Evolutionary conservation across 1,140 invertebrate species (phyloP).

Genomic region (Saccostrea echinata): DNA sequence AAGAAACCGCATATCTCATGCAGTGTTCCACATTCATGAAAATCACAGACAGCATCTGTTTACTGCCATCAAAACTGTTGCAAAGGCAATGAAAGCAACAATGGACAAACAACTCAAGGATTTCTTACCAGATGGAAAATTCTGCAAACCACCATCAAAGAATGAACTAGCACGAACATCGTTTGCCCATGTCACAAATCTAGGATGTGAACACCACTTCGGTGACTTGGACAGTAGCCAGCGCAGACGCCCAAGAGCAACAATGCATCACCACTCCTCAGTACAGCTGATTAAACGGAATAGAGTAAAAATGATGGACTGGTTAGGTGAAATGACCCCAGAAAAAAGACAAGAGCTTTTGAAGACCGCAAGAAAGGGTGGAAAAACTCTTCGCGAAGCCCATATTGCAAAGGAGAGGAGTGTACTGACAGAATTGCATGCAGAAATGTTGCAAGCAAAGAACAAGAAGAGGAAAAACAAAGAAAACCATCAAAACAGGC

Average conservation of each 20-base stretch:
- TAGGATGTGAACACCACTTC: constrained; percentile 52
- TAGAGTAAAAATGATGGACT: constrained; percentile 24
- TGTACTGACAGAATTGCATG: too few relatives aligned
- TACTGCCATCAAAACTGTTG: neutral
- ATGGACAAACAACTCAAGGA: constrained; percentile 37
- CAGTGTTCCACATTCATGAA: neutral
- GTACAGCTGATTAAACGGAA: constrained; percentile 50
- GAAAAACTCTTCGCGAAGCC: neutral
- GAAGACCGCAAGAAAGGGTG: constrained; percentile 36
- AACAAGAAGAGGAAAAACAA: too few relatives aligned
- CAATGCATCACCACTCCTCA: constrained; percentile 51
- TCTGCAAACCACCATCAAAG: neutral
- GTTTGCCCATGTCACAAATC: constrained; percentile 48
- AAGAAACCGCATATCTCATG: neutral
- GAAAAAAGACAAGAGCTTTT: neutral
- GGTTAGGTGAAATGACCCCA: constrained; percentile 15
- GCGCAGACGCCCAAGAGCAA: constrained; percentile 31
- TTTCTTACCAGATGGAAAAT: constrained; percentile 43
- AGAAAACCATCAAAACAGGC: too few relatives aligned
- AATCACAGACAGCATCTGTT: neutral
- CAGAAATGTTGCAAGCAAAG: too few relatives aligned
- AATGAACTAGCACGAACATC: neutral
- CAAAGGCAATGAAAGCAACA: constrained; percentile 33
- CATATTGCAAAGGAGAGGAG: too few relatives aligned
- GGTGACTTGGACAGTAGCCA: constrained; percentile 53